Base-by-base conservation (phyloP, 2,113 vertebrate genomes). In the Tor tambroides region DNA sequence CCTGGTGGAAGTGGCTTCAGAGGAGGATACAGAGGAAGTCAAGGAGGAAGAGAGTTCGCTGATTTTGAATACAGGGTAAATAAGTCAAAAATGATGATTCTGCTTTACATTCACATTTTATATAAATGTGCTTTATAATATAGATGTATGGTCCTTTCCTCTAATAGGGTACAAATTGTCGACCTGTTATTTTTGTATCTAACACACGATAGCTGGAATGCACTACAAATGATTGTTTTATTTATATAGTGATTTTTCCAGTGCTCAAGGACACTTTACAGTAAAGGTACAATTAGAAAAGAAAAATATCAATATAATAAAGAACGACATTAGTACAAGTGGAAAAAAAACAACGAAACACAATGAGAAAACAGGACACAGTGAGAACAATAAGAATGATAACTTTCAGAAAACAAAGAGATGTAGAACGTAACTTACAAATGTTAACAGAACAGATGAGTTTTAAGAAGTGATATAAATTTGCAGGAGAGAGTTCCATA, bases 31-130 rank as follows among this genome's bases (percentile, higher is more conserved):
- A 94, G 97, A 93, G 96, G 97, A 23, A 96, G 95, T 74, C 95
- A 96, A 43, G 98, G 97, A n/a, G 97, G 97, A 92, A 94, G 97
- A 46, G 97, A 98, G 85, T 98, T 98, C 91, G 94, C 96, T 12
- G 97, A 99, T 89, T 98, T 98, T 88, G 98, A 99, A 89, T 99
- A 98, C 91, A 96, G 97, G 96, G 98, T 99, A 89, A 30, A 38
- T 30, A 7, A 35, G 14, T 59, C 1, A 51, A 9, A 78, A 28
- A 43, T n/a, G 17, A 32, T n/a, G 11, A 11, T 32, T 63, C 17
- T 54, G 12, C 6, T 28, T 28, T 32, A 6, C 12, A 67, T 46
- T 0, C 56, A 71, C 17, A 69, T 32, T 71, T 71, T 1, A 35
- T 19, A 35, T 35, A 35, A 21, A 11, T 38, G 7, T 9, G 15